These are phyloP conservation scores for Xiphias gladius DNA, from an alignment of 2,113 vertebrate genomes.

Conservation along the genomic window DNA sequence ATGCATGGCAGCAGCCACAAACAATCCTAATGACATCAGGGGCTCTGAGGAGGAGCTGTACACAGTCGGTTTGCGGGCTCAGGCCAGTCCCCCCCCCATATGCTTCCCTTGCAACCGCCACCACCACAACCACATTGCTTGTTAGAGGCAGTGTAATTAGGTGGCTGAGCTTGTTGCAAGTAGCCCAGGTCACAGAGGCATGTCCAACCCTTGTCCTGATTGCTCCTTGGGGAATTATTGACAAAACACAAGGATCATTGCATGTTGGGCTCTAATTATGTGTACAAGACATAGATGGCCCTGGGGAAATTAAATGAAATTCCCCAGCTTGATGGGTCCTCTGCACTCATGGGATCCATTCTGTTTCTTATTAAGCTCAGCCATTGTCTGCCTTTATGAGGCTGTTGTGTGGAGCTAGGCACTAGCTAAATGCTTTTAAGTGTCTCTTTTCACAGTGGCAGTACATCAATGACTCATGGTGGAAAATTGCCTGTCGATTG, in stretches of 20 bases:
- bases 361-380: conserved; percentile 96
- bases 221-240: conserved; percentile 96
- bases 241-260: conserved; percentile 96
- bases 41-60: conserved; percentile 61
- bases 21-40: conserved; percentile 74
- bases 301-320: conserved; percentile 99
- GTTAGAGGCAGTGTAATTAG: conserved; percentile 95
- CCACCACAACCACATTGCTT: conserved; percentile 85
- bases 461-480: conserved; percentile 71
- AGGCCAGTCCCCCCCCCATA: conserved; percentile 48
- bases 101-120: conserved; percentile 81
- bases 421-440: conserved; percentile 76
- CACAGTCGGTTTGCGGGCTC: conserved; percentile 52
- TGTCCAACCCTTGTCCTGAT: conserved; percentile 97
- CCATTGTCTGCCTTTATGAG: conserved; percentile 95
- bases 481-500: conserved; percentile 71
- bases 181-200: conserved; percentile 94
- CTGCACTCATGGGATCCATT: conserved; percentile 94
- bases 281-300: conserved; percentile 95
- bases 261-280: conserved; percentile 98
- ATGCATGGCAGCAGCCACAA: conserved; percentile 73
- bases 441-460: conserved; percentile 61
- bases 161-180: conserved; percentile 90
- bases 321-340: conserved; percentile 96
- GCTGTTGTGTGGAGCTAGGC: conserved; percentile 85